Evolutionary conservation across 2,797 vertebrate genomes (phyloP), one percentile per base, ranked within the genome.

Genomic region (Tinamus major): DNA sequence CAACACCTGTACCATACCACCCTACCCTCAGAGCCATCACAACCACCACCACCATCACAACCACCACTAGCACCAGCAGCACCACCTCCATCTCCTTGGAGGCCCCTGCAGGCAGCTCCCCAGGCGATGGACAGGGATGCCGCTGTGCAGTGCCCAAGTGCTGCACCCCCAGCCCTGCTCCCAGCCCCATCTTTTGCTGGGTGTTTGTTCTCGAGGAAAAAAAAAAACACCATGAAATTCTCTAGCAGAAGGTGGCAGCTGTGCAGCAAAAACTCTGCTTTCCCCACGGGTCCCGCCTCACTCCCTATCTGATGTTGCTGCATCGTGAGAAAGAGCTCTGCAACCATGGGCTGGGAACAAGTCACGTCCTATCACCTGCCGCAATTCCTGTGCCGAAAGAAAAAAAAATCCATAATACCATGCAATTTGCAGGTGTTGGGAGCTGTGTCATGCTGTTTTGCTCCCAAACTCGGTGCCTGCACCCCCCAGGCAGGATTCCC

Each of bases 221-320:
- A 13, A 20, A 46, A 46, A 42, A 17, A 46, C 12, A 24, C 24
- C 48, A 49, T 1, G 0, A 24, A n/a, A 37, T 39, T 23, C 20
- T 58, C n/a, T 13, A 23, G 29, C 8, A 19, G 26, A 0, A 0
- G 24, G 24, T 5, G 21, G 15, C 44, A 10, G 7, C 6, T 27
- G 31, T 15, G 3, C 23, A 1, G 49, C 26, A 10, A 21, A 65
- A 74, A 58, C 16, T 7, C 16, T 13, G 1, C 0, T 33, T 67
- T 29, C 51, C 8, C 53, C 27, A 29, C 0, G 0, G 29, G 21
- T 55, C 51, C 20, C 12, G 31, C 24, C 6, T 70, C 33, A 29
- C 6, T 74, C 42, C 4, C 0, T 26, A 26, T 26, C 65, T 46
- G 48, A 20, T 68, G 14, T 23, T 70, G 21, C 35, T 55, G 27